Percentiles rank a stretch among this genome's conserved stretches.
These are phyloP conservation scores for Irena cyanogastra DNA, from an alignment of 2,113 vertebrate genomes.

Conservation along the genomic window DNA sequence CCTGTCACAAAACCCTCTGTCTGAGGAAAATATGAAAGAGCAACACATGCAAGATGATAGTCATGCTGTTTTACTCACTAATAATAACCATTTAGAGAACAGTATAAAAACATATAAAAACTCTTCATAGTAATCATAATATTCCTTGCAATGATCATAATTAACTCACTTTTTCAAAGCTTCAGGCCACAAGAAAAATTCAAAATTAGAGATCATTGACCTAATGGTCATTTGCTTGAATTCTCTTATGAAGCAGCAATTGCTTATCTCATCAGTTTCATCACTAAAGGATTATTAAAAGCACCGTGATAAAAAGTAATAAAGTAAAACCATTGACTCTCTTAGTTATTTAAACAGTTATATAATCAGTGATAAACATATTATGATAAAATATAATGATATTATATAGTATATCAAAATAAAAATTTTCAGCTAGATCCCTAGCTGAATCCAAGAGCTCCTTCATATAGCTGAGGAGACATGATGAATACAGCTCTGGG, in stretches of 20 bases:
- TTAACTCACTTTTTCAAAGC: not conserved
- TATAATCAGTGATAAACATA: not conserved
- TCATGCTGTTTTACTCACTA: not conserved
- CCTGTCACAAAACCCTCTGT: not conserved
- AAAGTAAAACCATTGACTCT: not conserved
- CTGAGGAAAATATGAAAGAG: not conserved
- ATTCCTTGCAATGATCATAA: not conserved
- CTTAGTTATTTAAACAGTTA: not conserved
- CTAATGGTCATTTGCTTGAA: not conserved
- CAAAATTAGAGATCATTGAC: not conserved
- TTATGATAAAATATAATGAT: not conserved
- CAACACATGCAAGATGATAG: not conserved
- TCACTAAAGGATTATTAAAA: not conserved
- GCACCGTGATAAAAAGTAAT: not conserved
- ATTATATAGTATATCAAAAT: not conserved
- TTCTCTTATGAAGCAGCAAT: not conserved
- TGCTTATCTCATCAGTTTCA: not conserved
- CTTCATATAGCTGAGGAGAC: not conserved
- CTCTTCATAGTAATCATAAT: not conserved
- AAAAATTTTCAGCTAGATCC: not conserved
- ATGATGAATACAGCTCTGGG: not conserved
- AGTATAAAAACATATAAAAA: not conserved
- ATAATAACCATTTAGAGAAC: not conserved
- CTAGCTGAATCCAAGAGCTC: not conserved
- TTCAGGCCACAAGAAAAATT: not conserved